Percentiles rank a stretch among this genome's conserved stretches.
Conservation (phyloP, 1,140 invertebrate species). For the Anoplolepis gracilipes region DNA sequence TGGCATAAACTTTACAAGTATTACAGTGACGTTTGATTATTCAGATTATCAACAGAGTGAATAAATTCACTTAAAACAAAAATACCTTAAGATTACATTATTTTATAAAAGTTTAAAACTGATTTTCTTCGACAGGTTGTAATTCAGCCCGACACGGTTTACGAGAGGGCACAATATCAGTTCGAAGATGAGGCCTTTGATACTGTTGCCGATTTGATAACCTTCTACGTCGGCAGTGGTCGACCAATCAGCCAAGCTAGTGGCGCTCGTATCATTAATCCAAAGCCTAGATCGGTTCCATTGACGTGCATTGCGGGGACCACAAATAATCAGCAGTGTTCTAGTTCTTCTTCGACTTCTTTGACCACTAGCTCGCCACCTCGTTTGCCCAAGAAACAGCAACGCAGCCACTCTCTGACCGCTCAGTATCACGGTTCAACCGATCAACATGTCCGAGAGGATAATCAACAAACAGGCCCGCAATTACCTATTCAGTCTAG, state of each 20-base stretch:
- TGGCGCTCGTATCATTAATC: conserved; percentile 91
- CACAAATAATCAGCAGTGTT: conserved; percentile 76
- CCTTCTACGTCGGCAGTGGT: conserved; percentile 96
- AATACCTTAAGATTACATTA: background rate
- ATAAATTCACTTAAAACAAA: background rate
- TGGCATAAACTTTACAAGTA: no score
- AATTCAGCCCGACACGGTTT: conserved; percentile 95
- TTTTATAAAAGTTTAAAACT: background rate
- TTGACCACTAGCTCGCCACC: conserved; percentile 81
- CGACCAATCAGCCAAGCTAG: conserved; percentile 94
- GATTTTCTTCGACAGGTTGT: conserved; percentile 88
- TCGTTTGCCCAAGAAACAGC: conserved; percentile 80
- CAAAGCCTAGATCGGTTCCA: conserved; percentile 82
- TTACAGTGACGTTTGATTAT: background rate
- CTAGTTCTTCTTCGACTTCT: conserved; percentile 80
- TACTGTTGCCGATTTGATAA: conserved; percentile 96
- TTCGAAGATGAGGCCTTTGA: conserved; percentile 98
- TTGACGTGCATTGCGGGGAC: conserved; percentile 71
- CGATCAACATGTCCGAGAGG: conserved; percentile 67
- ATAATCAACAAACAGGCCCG: conserved; percentile 65
- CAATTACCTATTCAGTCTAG: conserved; percentile 77
- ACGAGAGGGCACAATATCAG: conserved; percentile 96
- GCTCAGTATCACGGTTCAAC: conserved; percentile 76
- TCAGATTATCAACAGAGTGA: background rate
- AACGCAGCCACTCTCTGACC: conserved; percentile 82